These are phyloP conservation scores for Paguma larvata DNA, from an alignment of 2,797 vertebrate genomes.

Conservation along the genomic window DNA sequence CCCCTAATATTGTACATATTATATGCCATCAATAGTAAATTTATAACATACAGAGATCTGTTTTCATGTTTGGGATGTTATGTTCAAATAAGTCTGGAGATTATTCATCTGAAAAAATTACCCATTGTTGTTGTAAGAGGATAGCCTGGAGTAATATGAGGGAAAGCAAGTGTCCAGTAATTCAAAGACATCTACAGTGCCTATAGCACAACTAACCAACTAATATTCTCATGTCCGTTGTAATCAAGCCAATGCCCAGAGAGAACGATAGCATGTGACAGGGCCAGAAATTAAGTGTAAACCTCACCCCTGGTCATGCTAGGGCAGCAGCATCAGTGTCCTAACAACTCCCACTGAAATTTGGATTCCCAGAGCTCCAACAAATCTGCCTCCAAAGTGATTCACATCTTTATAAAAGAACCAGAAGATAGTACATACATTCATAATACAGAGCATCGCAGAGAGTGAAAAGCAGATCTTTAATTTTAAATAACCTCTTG, in stretches of 20 bases:
- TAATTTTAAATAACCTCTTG: neutral
- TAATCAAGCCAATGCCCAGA: neutral
- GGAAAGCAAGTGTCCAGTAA: neutral
- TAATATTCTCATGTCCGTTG: neutral
- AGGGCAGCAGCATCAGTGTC: neutral
- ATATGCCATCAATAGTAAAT: neutral
- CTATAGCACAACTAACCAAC: neutral
- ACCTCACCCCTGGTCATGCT: neutral
- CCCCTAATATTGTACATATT: neutral
- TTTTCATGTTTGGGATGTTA: neutral
- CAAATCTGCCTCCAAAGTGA: neutral
- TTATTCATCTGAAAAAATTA: neutral
- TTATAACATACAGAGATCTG: neutral
- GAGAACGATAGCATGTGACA: neutral
- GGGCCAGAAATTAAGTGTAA: neutral
- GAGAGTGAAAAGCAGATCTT: neutral
- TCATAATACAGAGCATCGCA: neutral
- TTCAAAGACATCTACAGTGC: neutral
- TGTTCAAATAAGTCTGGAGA: neutral
- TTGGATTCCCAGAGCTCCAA: slow-evolving; percentile 63
- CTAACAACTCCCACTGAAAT: slow-evolving; percentile 69
- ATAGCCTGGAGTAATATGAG: neutral
- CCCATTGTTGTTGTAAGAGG: neutral
- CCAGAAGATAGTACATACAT: neutral
- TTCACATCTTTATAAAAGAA: slow-evolving; percentile 51